Evolutionary conservation across 2,797 vertebrate genomes (phyloP).

Genomic region (Neosalanx taihuensis): DNA sequence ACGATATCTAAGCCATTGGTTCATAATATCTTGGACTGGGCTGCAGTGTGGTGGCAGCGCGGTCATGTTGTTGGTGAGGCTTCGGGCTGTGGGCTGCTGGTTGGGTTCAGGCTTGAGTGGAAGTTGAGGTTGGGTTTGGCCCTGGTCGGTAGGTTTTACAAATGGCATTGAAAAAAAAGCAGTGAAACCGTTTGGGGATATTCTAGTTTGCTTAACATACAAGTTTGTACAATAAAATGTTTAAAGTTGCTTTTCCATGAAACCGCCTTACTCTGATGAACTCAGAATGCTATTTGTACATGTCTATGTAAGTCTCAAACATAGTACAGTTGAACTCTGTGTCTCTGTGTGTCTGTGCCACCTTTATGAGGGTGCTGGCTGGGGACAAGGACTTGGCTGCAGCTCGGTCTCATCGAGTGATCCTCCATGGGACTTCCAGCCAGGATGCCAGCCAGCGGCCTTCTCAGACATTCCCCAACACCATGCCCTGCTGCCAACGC

Average conservation of each 20-base stretch:
- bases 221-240: neutral
- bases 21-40: slow-evolving; percentile 46
- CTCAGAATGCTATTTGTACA: neutral
- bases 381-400: slow-evolving; percentile 64
- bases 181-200: slow-evolving; percentile 9
- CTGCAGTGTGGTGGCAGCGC: slow-evolving; percentile 43
- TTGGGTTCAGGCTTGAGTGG: slow-evolving; percentile 60
- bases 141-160: slow-evolving; percentile 43
- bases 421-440: slow-evolving; percentile 44
- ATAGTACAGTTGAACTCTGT: slow-evolving; percentile 4
- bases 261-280: neutral
- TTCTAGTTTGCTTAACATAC: neutral
- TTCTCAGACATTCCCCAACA: slow-evolving; percentile 62
- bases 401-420: slow-evolving; percentile 53
- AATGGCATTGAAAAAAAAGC: slow-evolving; percentile 15
- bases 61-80: slow-evolving; percentile 59
- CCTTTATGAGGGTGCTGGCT: slow-evolving; percentile 59
- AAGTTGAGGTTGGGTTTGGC: slow-evolving; percentile 64
- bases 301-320: neutral
- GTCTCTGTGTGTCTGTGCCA: slow-evolving; percentile 27
- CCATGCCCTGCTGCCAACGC: slow-evolving; percentile 47
- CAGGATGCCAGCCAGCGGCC: slow-evolving; percentile 58
- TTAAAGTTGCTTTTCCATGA: neutral
- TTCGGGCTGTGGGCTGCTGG: slow-evolving; percentile 60
- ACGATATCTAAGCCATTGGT: slow-evolving; percentile 58